Evolutionary conservation across 2,113 vertebrate species (phyloP).

Genomic region (Percina caprodes): DNA sequence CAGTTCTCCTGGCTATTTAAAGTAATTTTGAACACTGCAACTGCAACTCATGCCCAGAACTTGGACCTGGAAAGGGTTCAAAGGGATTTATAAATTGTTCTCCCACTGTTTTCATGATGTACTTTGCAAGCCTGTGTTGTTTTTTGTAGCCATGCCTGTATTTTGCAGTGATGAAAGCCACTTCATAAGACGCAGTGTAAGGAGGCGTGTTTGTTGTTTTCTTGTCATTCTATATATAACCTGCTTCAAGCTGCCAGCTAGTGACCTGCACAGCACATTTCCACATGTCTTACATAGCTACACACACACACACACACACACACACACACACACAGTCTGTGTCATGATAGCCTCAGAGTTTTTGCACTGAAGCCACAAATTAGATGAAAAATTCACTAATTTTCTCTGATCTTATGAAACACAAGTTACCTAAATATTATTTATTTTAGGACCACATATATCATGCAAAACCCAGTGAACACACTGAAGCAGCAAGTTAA

Average conservation of each 20-base stretch:
- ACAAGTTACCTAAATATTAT: neutral
- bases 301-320: conserved; percentile 23
- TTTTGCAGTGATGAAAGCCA: conserved; percentile 49
- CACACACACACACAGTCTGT: conserved; percentile 1
- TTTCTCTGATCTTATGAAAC: conserved; percentile 27
- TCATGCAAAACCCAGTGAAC: conserved; percentile 4
- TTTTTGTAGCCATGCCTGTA: conserved; percentile 61
- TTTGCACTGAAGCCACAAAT: conserved; percentile 39
- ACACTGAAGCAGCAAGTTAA: conserved; percentile 8
- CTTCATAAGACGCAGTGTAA: conserved; percentile 51
- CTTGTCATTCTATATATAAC: conserved; percentile 77
- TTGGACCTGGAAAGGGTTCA: conserved; percentile 46
- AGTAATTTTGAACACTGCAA: neutral
- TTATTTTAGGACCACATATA: neutral
- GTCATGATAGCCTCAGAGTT: conserved; percentile 19
- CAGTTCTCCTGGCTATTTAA: conserved; percentile 14
- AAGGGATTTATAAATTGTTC: conserved; percentile 43
- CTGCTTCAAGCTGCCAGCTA: conserved; percentile 48
- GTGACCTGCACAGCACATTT: conserved; percentile 61
- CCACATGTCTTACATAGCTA: conserved; percentile 73
- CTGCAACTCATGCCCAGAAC: conserved; percentile 14
- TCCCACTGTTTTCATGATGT: conserved; percentile 22
- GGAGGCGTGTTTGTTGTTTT: conserved; percentile 68
- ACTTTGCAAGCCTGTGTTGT: conserved; percentile 29
- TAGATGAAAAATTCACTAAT: conserved; percentile 28